These are phyloP conservation scores for Synanceia verrucosa DNA, from an alignment of 2,797 vertebrate species.

Conservation along the genomic window DNA sequence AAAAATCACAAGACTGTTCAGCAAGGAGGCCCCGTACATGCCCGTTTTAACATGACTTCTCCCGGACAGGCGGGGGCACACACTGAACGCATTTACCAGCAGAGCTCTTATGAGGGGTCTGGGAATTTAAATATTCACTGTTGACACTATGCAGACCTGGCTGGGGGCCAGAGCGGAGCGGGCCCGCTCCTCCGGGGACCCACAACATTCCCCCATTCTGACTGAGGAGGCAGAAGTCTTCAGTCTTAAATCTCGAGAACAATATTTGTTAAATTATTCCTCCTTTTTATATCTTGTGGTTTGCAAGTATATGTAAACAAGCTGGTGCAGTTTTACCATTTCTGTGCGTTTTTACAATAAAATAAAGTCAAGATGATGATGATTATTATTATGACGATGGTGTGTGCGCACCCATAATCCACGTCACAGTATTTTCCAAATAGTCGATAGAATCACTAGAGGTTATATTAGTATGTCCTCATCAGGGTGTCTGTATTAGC, in stretches of 20 bases:
- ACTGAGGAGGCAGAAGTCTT: constrained; percentile 87
- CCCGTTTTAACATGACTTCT: constrained; percentile 57
- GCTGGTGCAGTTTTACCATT: background rate
- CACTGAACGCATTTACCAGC: constrained; percentile 97
- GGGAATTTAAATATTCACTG: constrained; percentile 99
- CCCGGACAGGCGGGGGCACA: constrained; percentile 81
- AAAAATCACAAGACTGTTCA: background rate
- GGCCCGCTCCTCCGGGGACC: constrained; percentile 75
- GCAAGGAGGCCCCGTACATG: constrained; percentile 41
- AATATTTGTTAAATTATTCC: constrained; percentile 67
- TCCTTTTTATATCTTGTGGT: constrained; percentile 32
- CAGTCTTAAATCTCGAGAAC: constrained; percentile 79
- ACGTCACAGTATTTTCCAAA: background rate
- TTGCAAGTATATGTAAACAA: constrained; percentile 3
- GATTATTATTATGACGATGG: background rate
- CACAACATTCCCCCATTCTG: constrained; percentile 83
- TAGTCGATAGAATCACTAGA: background rate
- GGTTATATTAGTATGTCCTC: too few relatives aligned
- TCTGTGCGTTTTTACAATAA: background rate
- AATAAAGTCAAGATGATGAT: background rate
- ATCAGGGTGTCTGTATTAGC: background rate
- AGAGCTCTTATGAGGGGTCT: constrained; percentile 96
- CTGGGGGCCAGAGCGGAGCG: constrained; percentile 82
- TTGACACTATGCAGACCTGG: constrained; percentile 96
- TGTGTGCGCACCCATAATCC: background rate